Conservation (phyloP, 1,140 invertebrate species). For the Hylaeus volcanicus region DNA sequence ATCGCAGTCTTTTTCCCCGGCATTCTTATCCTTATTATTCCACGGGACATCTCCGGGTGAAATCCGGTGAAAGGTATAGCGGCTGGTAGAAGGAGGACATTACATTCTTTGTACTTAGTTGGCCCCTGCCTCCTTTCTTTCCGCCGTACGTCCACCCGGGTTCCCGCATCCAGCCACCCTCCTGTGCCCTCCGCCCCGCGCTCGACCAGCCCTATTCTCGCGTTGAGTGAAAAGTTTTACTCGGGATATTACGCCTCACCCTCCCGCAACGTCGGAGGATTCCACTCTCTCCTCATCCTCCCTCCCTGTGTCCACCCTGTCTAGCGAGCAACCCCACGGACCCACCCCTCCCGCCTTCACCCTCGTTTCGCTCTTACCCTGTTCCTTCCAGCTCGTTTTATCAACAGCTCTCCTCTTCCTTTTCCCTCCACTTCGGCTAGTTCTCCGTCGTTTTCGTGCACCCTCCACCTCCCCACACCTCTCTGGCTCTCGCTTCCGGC, state of each 20-base stretch:
- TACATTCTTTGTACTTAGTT: conserved; percentile 74
- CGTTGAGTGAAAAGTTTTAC: conserved; percentile 80
- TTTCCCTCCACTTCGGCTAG: not conserved
- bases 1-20: conserved; percentile 52
- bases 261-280: conserved; percentile 61
- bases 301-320: conserved; percentile 39
- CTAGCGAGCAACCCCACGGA: conserved; percentile 14
- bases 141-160: conserved; percentile 22
- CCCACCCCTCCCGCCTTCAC: conserved; percentile 19
- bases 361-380: conserved; percentile 25
- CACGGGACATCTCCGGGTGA: conserved; percentile 67
- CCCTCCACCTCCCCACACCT: not conserved
- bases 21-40: conserved; percentile 71
- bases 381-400: not conserved
- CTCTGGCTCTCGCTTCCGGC: conserved; percentile 1
- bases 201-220: conserved; percentile 68
- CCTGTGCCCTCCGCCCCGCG: conserved; percentile 47
- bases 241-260: conserved; percentile 78
- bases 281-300: conserved; percentile 56
- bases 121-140: conserved; percentile 43
- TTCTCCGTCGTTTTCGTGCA: not conserved
- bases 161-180: conserved; percentile 45
- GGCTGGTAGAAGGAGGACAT: conserved; percentile 64
- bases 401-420: not conserved
- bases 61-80: conserved; percentile 70